Base-by-base conservation (phyloP, 2,113 vertebrate genomes). In the Mionectes macconnelli region DNA sequence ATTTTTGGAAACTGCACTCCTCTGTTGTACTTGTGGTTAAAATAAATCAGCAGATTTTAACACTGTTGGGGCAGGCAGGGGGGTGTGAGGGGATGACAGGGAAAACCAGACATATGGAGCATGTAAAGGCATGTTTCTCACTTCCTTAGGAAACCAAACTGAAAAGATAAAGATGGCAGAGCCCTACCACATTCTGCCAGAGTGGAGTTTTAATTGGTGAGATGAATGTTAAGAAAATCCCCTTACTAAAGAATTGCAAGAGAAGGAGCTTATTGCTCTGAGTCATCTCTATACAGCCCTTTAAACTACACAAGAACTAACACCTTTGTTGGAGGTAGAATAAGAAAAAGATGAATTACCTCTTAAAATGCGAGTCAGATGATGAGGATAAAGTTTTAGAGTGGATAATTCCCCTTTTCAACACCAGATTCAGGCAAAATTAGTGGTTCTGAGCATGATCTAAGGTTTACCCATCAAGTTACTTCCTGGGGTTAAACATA, bases 351-450 rank as follows among this genome's bases (percentile, higher is more conserved):
- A 94, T 90, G 3, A 84, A 92, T 84, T 93, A 37, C 45, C 67
- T 95, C 64, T 94, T 89, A 93, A 96, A 96, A 96, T 92, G 62
- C 64, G 90, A 96, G 87, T 87, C 92, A 96, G 91, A 93, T 92
- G 84, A 91, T 62, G 84, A 91, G 92, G 87, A 96, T 97, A 87
- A 94, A 91, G 80, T 86, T 95, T 96, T 68, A 81, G 83, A 94
- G 59, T 35, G 44, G 73, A 74, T 97, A 97, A 97, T 96, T 96
- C 96, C 89, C 44, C 96, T 90, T 97, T 97, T 97, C 95, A 97
- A 80, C 89, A 93, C 82, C 27, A 40, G 90, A 97, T 95, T 97
- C 91, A 83, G 82, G 75, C 56, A 93, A 97, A 97, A 97, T 95
- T 92, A 95, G 92, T 93, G 90, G 60, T 84, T 95, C 91, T 88